These are phyloP conservation scores for Saguinus imperator DNA, from an alignment of 2,113 vertebrate species.

Conservation along the genomic window DNA sequence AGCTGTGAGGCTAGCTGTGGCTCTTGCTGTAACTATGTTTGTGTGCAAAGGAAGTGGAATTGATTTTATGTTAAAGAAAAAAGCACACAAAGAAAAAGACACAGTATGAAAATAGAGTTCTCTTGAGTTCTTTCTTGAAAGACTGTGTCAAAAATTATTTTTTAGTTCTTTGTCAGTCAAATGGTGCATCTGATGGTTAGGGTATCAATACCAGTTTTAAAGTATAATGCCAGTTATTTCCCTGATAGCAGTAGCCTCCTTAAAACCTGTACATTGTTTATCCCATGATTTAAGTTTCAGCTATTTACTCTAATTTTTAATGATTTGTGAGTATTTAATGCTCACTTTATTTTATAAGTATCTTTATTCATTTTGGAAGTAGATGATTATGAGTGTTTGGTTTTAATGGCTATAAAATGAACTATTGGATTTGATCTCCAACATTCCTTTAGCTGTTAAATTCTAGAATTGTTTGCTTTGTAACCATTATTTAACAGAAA, in stretches of 20 bases:
- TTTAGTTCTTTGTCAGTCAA: background rate
- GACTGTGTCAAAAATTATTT: background rate
- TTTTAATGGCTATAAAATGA: constrained; percentile 3
- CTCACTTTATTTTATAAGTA: background rate
- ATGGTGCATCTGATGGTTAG: background rate
- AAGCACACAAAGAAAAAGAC: no score
- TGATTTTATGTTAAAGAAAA: background rate
- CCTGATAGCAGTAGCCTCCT: background rate
- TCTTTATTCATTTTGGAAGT: constrained; percentile 6
- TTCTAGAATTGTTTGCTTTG: constrained; percentile 24
- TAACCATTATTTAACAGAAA: background rate
- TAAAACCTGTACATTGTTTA: background rate
- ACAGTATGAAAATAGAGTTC: background rate
- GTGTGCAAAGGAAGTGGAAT: background rate
- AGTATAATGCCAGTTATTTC: background rate
- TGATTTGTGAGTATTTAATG: background rate
- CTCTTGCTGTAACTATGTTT: background rate
- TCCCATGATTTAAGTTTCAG: constrained; percentile 9
- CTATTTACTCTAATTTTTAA: background rate
- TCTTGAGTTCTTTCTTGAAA: background rate
- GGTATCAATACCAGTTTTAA: background rate
- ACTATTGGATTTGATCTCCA: background rate
- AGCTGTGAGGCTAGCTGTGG: background rate
- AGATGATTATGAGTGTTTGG: background rate
- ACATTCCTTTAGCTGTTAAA: background rate